Evolutionary conservation across 2,113 vertebrate genomes (phyloP), one percentile per base, ranked within the genome.

Genomic region (Sisor rabdophorus): DNA sequence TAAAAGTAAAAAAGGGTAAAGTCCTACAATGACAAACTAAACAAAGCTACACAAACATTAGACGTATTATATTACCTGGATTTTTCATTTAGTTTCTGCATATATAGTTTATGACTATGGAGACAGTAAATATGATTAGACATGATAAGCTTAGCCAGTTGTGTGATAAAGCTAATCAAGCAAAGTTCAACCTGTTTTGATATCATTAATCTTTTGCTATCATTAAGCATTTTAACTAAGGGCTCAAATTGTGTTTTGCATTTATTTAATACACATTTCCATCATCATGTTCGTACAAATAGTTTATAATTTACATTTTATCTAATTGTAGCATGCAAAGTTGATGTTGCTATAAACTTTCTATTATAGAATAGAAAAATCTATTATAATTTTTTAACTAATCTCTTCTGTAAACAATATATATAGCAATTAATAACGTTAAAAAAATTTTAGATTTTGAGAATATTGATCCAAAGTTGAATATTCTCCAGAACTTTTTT

Each of bases 71-170:
- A 63, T 65, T 75, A 55, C 30, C 30, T 26, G 10, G 9, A 26
- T 65, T 2, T 55, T 54, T 75, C 32, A 75, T 75, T 75, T 44
- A 55, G 73, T 26, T 67, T 75, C 48, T 55, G 63, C 1, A 47
- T 76, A n/a, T 54, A 8, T 48, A 56, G 32, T 47, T 76, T 76
- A 76, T 76, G 17, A 48, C 26, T 54, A 67, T 28, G 22, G 47
- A 56, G n/a, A 17, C 61, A 56, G 16, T 67, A 56, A 24, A 52
- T 28, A 2, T 47, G 36, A 67, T 76, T 65, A 65, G 60, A 52
- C 28, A 6, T 47, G 61, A 67, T 76, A 65, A 65, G 73, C 36
- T 54, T 48, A 73, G 15, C 36, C 20, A 73, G 20, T 73, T 52
- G 32, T 68, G 74, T 22, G 11, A 58, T 36, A 36, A 36, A 36